Conservation (phyloP, 2,113 vertebrate genomes). For the Heliornis fulica region DNA sequence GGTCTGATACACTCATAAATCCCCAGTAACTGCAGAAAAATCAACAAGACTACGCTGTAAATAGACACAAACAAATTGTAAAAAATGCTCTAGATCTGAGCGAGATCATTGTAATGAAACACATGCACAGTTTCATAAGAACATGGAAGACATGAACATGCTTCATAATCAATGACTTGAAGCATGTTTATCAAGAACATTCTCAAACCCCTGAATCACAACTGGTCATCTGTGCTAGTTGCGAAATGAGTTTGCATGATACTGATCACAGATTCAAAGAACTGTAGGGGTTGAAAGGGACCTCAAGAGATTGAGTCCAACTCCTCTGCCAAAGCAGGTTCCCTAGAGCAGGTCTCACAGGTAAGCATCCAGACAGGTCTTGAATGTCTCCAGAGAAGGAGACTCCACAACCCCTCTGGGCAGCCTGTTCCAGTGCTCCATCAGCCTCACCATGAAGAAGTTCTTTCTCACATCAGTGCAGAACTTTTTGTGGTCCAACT, state of each 20-base stretch:
- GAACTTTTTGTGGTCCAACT: no score
- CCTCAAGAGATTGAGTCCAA: no score
- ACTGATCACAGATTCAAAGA: no score
- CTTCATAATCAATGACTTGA: neutral
- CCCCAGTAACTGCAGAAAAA: neutral
- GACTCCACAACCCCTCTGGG: no score
- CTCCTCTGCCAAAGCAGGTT: no score
- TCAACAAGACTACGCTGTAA: neutral
- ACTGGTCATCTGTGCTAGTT: neutral
- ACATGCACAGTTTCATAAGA: rapidly evolving
- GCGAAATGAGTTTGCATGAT: neutral
- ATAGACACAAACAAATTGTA: rapidly evolving
- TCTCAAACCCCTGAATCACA: neutral
- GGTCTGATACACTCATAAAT: neutral
- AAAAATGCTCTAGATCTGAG: neutral
- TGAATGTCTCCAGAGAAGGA: no score
- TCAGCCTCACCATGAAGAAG: no score
- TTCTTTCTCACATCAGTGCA: no score
- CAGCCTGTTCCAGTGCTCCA: no score
- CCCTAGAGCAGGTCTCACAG: no score
- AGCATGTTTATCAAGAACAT: neutral
- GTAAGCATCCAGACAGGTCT: no score
- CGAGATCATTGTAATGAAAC: neutral
- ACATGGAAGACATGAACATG: neutral
- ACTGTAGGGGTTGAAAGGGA: no score